Conservation (phyloP, 2,888 invertebrate species). For the Rotaria macrura region DNA sequence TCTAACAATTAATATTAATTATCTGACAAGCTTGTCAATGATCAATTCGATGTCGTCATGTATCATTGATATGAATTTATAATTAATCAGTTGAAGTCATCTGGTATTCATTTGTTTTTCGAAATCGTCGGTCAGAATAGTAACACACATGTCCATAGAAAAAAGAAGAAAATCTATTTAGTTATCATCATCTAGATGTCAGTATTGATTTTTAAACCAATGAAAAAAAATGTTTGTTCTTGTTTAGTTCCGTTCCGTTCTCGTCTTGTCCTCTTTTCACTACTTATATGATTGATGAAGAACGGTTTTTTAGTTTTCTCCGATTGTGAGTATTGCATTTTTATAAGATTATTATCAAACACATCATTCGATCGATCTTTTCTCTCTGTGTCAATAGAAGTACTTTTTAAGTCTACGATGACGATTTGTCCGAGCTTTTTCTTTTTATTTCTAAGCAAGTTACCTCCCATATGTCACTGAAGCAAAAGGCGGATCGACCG, state of each 20-base stretch:
- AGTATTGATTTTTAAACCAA: constrained; percentile 1
- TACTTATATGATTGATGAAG: neutral
- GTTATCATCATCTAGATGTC: neutral
- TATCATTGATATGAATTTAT: no score
- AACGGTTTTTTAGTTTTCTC: neutral
- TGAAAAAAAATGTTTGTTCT: neutral
- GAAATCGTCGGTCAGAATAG: no score
- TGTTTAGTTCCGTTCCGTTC: neutral
- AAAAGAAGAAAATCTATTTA: no score
- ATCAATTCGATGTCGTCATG: no score
- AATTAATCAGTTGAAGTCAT: no score
- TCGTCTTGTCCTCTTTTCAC: neutral
- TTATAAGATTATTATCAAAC: constrained; percentile 1
- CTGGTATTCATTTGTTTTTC: no score
- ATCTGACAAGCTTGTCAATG: no score
- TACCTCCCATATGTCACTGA: neutral
- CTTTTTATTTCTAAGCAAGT: neutral
- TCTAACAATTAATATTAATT: no score
- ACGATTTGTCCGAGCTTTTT: neutral
- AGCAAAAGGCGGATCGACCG: neutral
- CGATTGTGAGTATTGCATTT: neutral
- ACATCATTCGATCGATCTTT: neutral
- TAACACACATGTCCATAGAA: no score
- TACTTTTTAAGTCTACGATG: neutral
- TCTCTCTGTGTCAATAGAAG: neutral